Conservation (phyloP, 2,888 invertebrate genomes). For the Campaea margaritaria region DNA sequence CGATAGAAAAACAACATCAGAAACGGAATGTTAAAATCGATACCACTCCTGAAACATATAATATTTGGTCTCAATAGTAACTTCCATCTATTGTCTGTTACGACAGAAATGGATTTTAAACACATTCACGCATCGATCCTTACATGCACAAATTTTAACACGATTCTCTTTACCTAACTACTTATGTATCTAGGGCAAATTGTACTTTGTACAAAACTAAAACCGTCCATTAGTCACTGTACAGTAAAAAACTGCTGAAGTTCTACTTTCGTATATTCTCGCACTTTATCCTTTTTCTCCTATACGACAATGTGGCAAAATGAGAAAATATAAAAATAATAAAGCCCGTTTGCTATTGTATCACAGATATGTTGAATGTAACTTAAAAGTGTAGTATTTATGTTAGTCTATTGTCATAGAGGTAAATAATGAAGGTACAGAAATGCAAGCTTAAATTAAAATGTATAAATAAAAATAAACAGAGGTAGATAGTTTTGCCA, state of each 20-base stretch:
- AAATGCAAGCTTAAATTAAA: constrained; percentile 46
- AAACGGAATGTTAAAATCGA: constrained; percentile 85
- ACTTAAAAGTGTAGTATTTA: constrained; percentile 67
- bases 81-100: constrained; percentile 73
- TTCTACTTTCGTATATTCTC: constrained; percentile 60
- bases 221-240: constrained; percentile 71
- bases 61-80: constrained; percentile 84
- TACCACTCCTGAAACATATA: constrained; percentile 84
- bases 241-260: constrained; percentile 72
- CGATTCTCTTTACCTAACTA: constrained; percentile 81
- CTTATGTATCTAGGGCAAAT: constrained; percentile 83
- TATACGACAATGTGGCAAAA: constrained; percentile 75
- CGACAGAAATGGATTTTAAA: constrained; percentile 68
- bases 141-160: constrained; percentile 75
- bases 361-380: constrained; percentile 80
- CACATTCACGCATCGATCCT: constrained; percentile 75
- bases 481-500: constrained; percentile 75
- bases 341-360: constrained; percentile 78
- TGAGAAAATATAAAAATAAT: constrained; percentile 56
- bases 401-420: constrained; percentile 66
- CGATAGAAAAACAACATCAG: constrained; percentile 60
- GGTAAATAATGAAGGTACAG: constrained; percentile 56
- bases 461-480: constrained; percentile 48
- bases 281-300: constrained; percentile 55
- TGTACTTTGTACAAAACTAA: constrained; percentile 85